Percentiles rank a stretch among this genome's conserved stretches.
These are phyloP conservation scores for Rhabdomys dilectus DNA, from an alignment of 2,113 vertebrate genomes.

Conservation along the genomic window DNA sequence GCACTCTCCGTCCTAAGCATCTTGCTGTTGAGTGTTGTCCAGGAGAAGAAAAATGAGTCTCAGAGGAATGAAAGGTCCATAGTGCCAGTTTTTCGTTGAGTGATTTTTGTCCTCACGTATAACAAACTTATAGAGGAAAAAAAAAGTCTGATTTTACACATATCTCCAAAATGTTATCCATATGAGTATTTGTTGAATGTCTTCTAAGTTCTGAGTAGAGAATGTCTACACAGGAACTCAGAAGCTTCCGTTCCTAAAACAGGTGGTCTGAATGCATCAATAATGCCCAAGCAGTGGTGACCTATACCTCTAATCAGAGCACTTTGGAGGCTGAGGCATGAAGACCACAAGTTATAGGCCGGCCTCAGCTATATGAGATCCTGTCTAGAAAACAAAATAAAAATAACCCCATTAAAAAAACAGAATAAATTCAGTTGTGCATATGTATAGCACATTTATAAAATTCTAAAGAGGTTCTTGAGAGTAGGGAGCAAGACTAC, in stretches of 20 bases:
- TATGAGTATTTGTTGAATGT: not conserved
- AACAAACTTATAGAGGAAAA: conserved; percentile 35
- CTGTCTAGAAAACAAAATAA: not conserved
- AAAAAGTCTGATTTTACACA: conserved; percentile 38
- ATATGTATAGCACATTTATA: not conserved
- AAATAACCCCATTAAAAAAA: not conserved
- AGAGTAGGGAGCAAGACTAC: not conserved
- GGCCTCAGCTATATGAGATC: not conserved
- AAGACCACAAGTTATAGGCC: not conserved
- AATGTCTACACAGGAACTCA: not conserved
- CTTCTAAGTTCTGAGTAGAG: not conserved
- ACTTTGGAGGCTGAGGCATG: not conserved
- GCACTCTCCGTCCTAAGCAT: not conserved
- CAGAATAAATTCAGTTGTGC: not conserved
- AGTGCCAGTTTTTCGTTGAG: conserved; percentile 13
- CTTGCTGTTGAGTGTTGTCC: not conserved
- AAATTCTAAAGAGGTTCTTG: not conserved
- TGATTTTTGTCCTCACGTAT: conserved; percentile 49
- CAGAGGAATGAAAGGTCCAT: conserved; percentile 37
- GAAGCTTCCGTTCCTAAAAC: not conserved
- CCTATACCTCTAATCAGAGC: not conserved
- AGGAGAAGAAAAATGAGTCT: conserved; percentile 47
- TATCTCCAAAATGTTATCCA: not conserved
- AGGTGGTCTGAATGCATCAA: accelerated
- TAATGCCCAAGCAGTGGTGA: not conserved